These are phyloP conservation scores for Gallinago undulata DNA, from an alignment of 2,113 vertebrate species.

Conservation along the genomic window DNA sequence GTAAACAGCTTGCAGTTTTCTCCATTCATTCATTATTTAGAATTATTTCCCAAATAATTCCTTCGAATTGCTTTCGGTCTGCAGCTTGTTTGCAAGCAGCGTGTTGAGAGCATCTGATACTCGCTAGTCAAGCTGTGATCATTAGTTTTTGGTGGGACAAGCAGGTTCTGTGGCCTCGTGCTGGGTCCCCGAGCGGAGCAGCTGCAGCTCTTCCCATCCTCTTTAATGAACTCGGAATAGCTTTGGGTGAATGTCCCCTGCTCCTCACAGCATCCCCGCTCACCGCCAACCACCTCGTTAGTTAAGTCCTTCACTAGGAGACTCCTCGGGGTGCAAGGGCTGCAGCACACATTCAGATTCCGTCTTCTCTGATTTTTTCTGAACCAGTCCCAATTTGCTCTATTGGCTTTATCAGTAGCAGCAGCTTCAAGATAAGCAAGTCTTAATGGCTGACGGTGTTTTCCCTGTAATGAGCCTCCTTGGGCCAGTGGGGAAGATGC, in stretches of 20 bases:
- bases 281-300: not conserved
- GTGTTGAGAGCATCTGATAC: not conserved
- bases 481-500: not conserved
- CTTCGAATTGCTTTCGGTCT: not conserved
- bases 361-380: not conserved
- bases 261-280: rapidly evolving
- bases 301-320: not conserved
- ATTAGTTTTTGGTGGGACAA: not conserved
- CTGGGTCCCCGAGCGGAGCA: not conserved
- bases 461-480: not conserved
- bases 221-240: not conserved
- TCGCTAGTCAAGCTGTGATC: not conserved
- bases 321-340: not conserved
- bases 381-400: rapidly evolving
- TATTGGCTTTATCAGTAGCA: not conserved
- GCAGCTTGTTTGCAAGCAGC: conserved; percentile 40
- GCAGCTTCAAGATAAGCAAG: not conserved
- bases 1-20: conserved; percentile 57
- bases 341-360: not conserved
- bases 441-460: not conserved
- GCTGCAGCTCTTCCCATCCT: not conserved
- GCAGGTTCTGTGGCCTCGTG: not conserved
- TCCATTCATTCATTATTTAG: conserved; percentile 57
- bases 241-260: not conserved
- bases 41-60: conserved; percentile 67